Evolutionary conservation across 2,113 vertebrate genomes (phyloP), one percentile per base, ranked within the genome.

Genomic region (Cyphomyrus discorhynchus): DNA sequence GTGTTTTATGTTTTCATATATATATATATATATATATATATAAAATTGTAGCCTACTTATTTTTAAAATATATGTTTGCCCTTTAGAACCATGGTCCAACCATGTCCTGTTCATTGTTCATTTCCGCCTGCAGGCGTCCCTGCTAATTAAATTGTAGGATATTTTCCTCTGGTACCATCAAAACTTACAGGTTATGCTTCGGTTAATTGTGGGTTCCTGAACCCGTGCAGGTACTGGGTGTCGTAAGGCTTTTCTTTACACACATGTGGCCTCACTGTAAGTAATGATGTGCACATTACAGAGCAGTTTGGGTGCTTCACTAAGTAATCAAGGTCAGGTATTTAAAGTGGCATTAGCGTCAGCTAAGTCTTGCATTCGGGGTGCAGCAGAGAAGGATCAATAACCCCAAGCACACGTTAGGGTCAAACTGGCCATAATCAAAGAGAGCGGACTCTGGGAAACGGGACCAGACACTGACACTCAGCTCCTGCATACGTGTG

Each of bases 401-500:
- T 42, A 24, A 8, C 35, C 42, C 42, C 17, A 17, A 83, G 21
- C 53, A 83, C 42, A 45, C 7, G 1, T 83, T 45, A 47, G 8
- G 9, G 31, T 46, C 21, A 83, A 21, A 83, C 42, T 46, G 80
- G 80, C 5, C 42, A 47, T 47, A 21, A 47, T 42, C 21, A 3
- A 3, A 83, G 80, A 46, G 74, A 46, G 45, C 15, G 1, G 53
- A 56, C 19, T 56, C 53, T 21, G 53, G 53, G 53, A 56, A 56
- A 56, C 19, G 1, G 31, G 39, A 90, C 47, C 47, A 31, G 52
- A 80, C 86, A 90, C n/a, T n/a, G 27, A 13, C 5, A 39, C 87
- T 10, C 82, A 80, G 5, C 39, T 49, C 84, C 87, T 93, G 92
- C 93, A 93, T 93, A 90, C 93, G 93, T 91, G 52, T 27, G 27